phyloP scores from a whole-genome alignment of 92 coral and sea anemone species.

The Umimayanthus chanpuru region DNA sequence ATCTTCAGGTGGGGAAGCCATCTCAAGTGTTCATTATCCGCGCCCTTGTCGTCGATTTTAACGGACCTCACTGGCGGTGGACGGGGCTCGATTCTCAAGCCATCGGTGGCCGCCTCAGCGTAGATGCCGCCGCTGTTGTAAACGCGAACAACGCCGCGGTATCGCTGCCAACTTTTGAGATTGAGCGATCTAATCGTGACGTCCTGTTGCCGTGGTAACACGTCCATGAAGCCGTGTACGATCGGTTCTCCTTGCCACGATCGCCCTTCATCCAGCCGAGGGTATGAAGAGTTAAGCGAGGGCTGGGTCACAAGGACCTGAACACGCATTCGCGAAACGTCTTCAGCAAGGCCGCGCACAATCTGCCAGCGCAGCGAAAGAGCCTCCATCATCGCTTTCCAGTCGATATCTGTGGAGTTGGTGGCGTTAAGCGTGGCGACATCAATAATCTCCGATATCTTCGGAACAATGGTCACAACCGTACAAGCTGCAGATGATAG shows the following conservation, averaged over 20 bases:
- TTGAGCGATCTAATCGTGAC: conserved; percentile 68
- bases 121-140: conserved; percentile 81
- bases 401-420: conserved; percentile 76
- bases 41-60: conserved; percentile 61
- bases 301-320: conserved; percentile 81
- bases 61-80: conserved; percentile 72
- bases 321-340: conserved; percentile 80
- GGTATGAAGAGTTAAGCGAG: conserved; percentile 62
- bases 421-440: conserved; percentile 48
- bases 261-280: conserved; percentile 43
- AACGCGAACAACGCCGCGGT: conserved; percentile 79
- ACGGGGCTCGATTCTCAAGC: conserved; percentile 77
- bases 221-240: conserved; percentile 72
- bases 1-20: conserved; percentile 90
- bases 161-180: conserved; percentile 71
- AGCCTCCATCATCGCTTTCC: conserved; percentile 77
- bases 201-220: conserved; percentile 64
- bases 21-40: conserved; percentile 72
- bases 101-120: conserved; percentile 77
- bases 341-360: conserved; percentile 61
- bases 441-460: conserved; percentile 66
- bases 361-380: conserved; percentile 78
- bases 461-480: conserved; percentile 71
- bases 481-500: conserved; percentile 55
- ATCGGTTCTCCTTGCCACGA: conserved; percentile 92